Conservation (phyloP, 2,113 vertebrate genomes). For the Saimiri boliviensis region DNA sequence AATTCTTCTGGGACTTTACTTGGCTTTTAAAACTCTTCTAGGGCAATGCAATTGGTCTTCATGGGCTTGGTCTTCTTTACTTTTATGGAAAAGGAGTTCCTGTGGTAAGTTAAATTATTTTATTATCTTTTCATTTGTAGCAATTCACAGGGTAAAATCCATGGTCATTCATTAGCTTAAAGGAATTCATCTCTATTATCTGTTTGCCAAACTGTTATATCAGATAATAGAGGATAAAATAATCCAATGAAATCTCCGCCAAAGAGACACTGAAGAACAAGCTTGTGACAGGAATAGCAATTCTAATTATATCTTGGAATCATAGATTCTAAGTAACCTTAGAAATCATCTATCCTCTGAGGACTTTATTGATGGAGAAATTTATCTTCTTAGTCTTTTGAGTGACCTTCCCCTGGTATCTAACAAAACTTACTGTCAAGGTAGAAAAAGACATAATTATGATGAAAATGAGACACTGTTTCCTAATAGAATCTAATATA, state of each 20-base stretch:
- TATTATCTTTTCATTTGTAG: conserved; percentile 31
- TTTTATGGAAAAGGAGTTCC: conserved; percentile 81
- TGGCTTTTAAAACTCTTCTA: conserved; percentile 64
- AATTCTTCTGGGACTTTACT: conserved; percentile 45
- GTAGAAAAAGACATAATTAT: conserved; percentile 31
- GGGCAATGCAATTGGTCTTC: conserved; percentile 81
- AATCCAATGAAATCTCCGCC: conserved; percentile 44
- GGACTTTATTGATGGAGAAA: conserved; percentile 41
- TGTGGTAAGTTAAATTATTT: conserved; percentile 75
- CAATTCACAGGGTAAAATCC: conserved; percentile 18
- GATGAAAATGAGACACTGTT: conserved; percentile 48
- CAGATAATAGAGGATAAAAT: conserved; percentile 42
- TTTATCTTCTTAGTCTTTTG: conserved; percentile 58
- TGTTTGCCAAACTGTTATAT: not conserved
- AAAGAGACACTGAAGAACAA: conserved; percentile 26
- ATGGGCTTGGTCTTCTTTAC: conserved; percentile 80
- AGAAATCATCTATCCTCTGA: conserved; percentile 29
- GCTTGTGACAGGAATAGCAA: conserved; percentile 40
- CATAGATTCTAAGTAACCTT: conserved; percentile 45
- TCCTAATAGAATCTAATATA: conserved; percentile 13
- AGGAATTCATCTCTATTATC: conserved; percentile 1
- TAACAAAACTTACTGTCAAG: conserved; percentile 41
- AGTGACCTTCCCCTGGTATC: not conserved
- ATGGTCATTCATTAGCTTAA: not conserved
- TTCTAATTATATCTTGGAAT: conserved; percentile 32